Conservation (phyloP, 2,797 vertebrate species). For the Fratercula arctica region DNA sequence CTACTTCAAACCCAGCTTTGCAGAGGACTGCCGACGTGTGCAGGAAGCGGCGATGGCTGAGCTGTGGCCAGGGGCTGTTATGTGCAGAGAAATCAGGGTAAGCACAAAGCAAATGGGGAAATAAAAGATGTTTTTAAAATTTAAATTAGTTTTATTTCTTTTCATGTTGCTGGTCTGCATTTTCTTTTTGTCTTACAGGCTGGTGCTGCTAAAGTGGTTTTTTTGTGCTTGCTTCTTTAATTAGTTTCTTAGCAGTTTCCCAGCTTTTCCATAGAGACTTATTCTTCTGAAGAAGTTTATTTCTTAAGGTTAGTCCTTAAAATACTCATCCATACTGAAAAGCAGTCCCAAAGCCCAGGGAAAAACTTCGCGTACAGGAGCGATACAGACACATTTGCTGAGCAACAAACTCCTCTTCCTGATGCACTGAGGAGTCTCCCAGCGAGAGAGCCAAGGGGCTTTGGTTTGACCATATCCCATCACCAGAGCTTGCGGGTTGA, state of each 20-base stretch:
- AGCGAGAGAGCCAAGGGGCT: not conserved
- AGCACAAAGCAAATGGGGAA: not conserved
- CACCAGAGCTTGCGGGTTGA: not conserved
- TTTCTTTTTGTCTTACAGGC: not conserved
- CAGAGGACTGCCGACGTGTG: not conserved
- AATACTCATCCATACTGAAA: not conserved
- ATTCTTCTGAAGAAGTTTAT: constrained; percentile 6
- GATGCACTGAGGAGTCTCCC: not conserved
- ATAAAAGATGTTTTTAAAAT: not conserved
- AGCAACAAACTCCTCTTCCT: not conserved
- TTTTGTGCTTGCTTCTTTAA: constrained; percentile 44
- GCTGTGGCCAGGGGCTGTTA: not conserved
- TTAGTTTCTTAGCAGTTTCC: constrained; percentile 38
- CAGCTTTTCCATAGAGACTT: constrained; percentile 32
- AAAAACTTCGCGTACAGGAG: not conserved
- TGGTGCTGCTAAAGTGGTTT: constrained; percentile 12
- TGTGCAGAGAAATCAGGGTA: not conserved
- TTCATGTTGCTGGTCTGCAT: not conserved
- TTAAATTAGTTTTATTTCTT: constrained; percentile 40
- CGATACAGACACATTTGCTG: not conserved
- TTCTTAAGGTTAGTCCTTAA: constrained; percentile 42
- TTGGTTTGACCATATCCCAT: not conserved
- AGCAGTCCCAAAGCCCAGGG: not conserved
- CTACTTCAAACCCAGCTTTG: not conserved
- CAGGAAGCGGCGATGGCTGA: not conserved